Percentiles rank a stretch among this genome's conserved stretches.
phyloP scores from a whole-genome alignment of 2,888 invertebrate species.

The Phortica magna region DNA sequence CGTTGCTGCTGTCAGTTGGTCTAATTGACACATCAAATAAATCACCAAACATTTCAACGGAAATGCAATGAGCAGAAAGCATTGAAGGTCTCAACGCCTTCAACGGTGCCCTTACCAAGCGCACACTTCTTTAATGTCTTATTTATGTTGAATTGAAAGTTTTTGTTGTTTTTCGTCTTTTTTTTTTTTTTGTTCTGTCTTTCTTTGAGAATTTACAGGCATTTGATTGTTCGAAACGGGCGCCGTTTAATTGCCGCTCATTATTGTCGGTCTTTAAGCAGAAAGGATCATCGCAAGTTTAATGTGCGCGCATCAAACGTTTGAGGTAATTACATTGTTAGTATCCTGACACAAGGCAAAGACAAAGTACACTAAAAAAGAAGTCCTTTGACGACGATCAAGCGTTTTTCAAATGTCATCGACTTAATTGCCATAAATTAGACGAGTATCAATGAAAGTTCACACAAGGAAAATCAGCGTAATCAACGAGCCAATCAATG shows the following conservation, averaged over 20 bases:
- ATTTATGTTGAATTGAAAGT: slow-evolving; percentile 19
- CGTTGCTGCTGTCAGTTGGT: slow-evolving; percentile 36
- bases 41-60: slow-evolving; percentile 51
- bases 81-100: neutral
- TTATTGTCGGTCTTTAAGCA: slow-evolving; percentile 12
- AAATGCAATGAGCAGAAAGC: neutral
- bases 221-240: neutral
- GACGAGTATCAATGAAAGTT: neutral
- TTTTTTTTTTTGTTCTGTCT: neutral
- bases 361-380: neutral
- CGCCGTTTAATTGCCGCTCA: slow-evolving; percentile 14
- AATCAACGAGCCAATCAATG: neutral
- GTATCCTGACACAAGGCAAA: neutral
- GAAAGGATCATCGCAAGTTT: neutral
- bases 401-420: neutral
- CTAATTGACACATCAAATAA: slow-evolving; percentile 69
- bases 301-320: slow-evolving; percentile 3
- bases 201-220: slow-evolving; percentile 10
- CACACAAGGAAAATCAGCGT: neutral
- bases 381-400: neutral
- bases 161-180: neutral
- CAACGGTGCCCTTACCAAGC: neutral
- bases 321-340: slow-evolving; percentile 13
- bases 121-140: neutral
- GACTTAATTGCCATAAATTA: slow-evolving; percentile 22